phyloP scores from a whole-genome alignment of 1,140 invertebrate species.

The Pseudomyrmex cubaensis region DNA sequence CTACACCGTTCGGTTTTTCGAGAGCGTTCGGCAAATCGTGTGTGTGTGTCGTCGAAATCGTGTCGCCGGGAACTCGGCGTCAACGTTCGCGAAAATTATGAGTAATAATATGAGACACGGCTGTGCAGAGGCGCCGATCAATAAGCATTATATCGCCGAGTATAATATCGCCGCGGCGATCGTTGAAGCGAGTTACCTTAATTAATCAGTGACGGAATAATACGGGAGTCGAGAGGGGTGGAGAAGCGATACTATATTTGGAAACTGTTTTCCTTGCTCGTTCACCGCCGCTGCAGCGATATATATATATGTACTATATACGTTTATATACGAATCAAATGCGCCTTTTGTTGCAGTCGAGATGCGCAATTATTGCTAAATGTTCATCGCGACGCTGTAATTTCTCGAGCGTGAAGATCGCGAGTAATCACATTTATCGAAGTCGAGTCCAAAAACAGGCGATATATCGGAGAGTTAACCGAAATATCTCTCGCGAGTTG shows the following conservation, averaged over 20 bases:
- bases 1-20: too few species aligned
- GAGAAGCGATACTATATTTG: constrained; percentile 38
- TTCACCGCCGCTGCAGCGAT: constrained; percentile 20
- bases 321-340: constrained; percentile 42
- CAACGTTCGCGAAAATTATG: constrained; percentile 53
- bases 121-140: neutral
- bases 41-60: neutral
- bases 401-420: neutral
- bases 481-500: neutral
- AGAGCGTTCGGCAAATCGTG: neutral
- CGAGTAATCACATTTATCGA: constrained; percentile 4
- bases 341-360: neutral
- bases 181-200: constrained; percentile 51
- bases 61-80: neutral
- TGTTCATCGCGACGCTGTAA: constrained; percentile 46
- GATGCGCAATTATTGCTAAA: constrained; percentile 15
- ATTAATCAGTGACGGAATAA: constrained; percentile 55
- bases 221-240: constrained; percentile 3
- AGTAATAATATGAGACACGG: constrained; percentile 53
- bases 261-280: constrained; percentile 38
- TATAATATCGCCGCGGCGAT: constrained; percentile 9
- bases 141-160: constrained; percentile 39
- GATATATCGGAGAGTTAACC: neutral
- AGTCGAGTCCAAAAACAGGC: neutral
- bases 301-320: neutral